Base-by-base conservation (phyloP, 1,140 invertebrate species). In the Bombyx mori region DNA sequence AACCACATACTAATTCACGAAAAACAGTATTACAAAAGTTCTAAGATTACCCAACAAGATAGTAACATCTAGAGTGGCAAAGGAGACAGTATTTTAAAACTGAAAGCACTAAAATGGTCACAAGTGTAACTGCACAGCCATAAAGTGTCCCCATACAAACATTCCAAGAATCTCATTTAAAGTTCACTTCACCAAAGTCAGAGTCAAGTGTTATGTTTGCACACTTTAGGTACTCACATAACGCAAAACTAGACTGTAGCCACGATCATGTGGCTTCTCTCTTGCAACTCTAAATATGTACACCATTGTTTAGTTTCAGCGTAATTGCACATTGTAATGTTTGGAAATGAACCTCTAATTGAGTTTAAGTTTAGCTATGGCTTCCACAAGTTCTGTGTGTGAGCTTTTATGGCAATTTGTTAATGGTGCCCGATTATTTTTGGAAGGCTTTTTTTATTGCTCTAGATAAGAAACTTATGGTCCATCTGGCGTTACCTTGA, bases 161-260 rank as follows among this genome's bases (percentile, higher is more conserved):
- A 68, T 68, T 66, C 63, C 60, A 55, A 61, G 58, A 69, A 69
- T 72, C 70, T 68, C 63, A 67, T 72, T 72, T 72, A 69, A 72
- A 72, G 67, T 72, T 72, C 63, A 69, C 58, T 63, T 67, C 68
- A 66, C 65, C n/a, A 69, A 68, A 69, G 70, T 72, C 67, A 60
- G 35, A 63, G 59, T 60, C 50, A 58, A 66, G 64, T 66, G 26
- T 35, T 35, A 35, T 35, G 26, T 35, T 35, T 35, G 26, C 26
- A 35, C 26, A 66, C 58, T 68, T 63, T 48, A 58, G 42, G 50
- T 60, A 53, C 60, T 58, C 55, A 61, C 60, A 61, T 62, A 61
- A 65, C 43, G 63, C 59, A 62, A 66, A 69, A 12, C 42, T 42
- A 18, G 45, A 10, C 26, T n/a, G 45, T 48, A 48, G 54, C 26